Base-by-base conservation (phyloP, 2,113 vertebrate species). In the Falcunculus frontatus region DNA sequence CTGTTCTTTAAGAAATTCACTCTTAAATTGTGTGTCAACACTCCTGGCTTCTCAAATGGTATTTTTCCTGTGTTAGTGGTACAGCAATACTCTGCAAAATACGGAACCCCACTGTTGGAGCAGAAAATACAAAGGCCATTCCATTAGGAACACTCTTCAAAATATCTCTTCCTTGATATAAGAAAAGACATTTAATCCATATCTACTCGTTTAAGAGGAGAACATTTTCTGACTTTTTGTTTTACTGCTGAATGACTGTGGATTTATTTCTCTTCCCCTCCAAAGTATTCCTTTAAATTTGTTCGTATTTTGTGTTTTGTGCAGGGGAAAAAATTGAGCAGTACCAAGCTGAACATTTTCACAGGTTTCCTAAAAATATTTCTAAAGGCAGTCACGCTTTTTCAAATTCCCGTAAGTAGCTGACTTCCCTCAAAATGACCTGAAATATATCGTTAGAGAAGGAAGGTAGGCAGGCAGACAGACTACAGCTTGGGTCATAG, bases 361-460 rank as follows among this genome's bases (percentile, higher is more conserved):
- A 33, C 52, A 32, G 32, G 16, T 63, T 77, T 72, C 69, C 49
- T 53, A 50, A 62, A 86, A 76, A 30, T 3, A 13, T 60, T 83
- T 83, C 57, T 32, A 13, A 76, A 82, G 52, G 8, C 25, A 49
- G 20, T 4, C 20, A 8, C 2, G 47, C 22, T 59, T 68, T 42
- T 39, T 23, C 57, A 30, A 67, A 75, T 41, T 55, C 42, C 52
- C 26, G 0, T 5, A 16, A n/a, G 22, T 7, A 60, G 26, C 32
- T 26, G 56, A 12, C 44, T 57, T 89, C 82, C 19, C 59, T 15
- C 57, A 37, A 72, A 93, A 82, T 6, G 4, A 59, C 53, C 22
- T 26, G 11, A 91, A 78, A 7, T 1, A 16, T 17, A 4, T 7
- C 2, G 0, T 4, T 25, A 16, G 39, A 50, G 18, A 5, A 33